Evolutionary conservation across 2,888 invertebrate species (phyloP), one percentile per base, ranked within the genome.

Genomic region (Drosophila gaucha): DNA sequence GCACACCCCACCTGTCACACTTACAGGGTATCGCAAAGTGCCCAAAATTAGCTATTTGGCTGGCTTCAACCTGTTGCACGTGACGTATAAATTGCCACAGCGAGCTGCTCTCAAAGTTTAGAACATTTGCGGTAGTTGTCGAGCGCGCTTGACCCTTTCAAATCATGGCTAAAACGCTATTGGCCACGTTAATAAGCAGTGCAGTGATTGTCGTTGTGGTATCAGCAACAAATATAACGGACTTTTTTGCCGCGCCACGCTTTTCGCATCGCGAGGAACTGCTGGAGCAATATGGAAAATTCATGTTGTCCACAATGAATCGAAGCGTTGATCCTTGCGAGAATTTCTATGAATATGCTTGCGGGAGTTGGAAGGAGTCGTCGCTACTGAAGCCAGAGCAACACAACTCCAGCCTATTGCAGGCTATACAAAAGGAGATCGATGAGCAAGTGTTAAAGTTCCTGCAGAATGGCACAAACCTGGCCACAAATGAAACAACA

Each of bases 311-410:
- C 49, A 80, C 67, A 6, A 90, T 90, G 89, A 90, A 90, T 47
- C 77, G 67, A 10, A 76, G 79, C 18, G 66, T 89, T 1, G 78
- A 88, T 78, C 90, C 90, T 6, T 90, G 90, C 36, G 91, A 90
- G 77, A 90, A 90, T 65, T 90, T 90, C 57, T 90, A 89, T 46
- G 88, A 90, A 12, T 90, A 75, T 46, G 88, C 91, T 1, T 90
- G 90, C 35, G 91, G 90, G 18, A 86, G 76, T 35, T 90, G 91
- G 91, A 71, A 78, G 41, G 58, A 84, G 20, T 78, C 87, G 1
- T 59, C 77, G 0, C 26, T 85, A 60, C 68, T 90, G 5, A 78
- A 83, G 8, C 50, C 47, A 2, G 18, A 57, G 31, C 78, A 80
- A 0, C 72, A 84, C 2, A 90, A 90, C 38, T 65, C 82, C 3